These are phyloP conservation scores for Alcis repandata DNA, from an alignment of 2,888 invertebrate species.

Conservation along the genomic window DNA sequence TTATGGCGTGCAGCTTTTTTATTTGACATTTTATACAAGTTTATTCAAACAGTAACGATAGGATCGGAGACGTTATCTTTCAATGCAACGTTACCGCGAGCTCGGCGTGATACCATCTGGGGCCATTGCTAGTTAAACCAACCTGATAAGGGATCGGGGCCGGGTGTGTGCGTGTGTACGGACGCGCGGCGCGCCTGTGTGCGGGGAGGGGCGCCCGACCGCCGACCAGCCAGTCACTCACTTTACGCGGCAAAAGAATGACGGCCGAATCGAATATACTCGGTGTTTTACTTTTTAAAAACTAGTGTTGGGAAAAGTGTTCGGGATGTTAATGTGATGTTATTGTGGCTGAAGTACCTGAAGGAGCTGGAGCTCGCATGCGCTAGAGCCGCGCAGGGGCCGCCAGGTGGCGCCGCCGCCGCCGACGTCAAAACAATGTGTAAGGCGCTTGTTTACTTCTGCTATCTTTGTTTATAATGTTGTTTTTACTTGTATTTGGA, in stretches of 20 bases:
- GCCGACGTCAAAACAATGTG: slow-evolving; percentile 81
- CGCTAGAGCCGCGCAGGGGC: slow-evolving; percentile 69
- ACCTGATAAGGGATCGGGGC: slow-evolving; percentile 81
- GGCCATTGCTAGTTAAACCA: slow-evolving; percentile 86
- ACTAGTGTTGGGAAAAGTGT: slow-evolving; percentile 54
- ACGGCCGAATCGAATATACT: slow-evolving; percentile 65
- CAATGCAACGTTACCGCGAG: slow-evolving; percentile 87
- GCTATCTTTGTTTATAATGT: slow-evolving; percentile 47
- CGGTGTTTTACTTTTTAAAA: slow-evolving; percentile 45
- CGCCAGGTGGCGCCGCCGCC: slow-evolving; percentile 77
- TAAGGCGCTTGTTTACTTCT: slow-evolving; percentile 64
- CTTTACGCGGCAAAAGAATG: slow-evolving; percentile 84
- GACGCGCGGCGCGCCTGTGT: slow-evolving; percentile 59
- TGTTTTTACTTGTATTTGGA: slow-evolving; percentile 38
- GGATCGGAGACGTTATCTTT: slow-evolving; percentile 85
- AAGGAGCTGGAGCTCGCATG: slow-evolving; percentile 81
- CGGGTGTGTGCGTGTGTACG: slow-evolving; percentile 67
- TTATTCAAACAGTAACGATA: slow-evolving; percentile 85
- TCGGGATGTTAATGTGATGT: slow-evolving; percentile 72
- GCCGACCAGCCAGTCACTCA: slow-evolving; percentile 81
- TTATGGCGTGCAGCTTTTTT: slow-evolving; percentile 82
- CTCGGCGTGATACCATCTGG: slow-evolving; percentile 81
- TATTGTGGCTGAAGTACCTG: slow-evolving; percentile 82
- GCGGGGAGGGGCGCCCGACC: slow-evolving; percentile 73
- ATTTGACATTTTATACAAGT: slow-evolving; percentile 87